Base-by-base conservation (phyloP, 2,113 vertebrate genomes). In the Bufo gargarizans region DNA sequence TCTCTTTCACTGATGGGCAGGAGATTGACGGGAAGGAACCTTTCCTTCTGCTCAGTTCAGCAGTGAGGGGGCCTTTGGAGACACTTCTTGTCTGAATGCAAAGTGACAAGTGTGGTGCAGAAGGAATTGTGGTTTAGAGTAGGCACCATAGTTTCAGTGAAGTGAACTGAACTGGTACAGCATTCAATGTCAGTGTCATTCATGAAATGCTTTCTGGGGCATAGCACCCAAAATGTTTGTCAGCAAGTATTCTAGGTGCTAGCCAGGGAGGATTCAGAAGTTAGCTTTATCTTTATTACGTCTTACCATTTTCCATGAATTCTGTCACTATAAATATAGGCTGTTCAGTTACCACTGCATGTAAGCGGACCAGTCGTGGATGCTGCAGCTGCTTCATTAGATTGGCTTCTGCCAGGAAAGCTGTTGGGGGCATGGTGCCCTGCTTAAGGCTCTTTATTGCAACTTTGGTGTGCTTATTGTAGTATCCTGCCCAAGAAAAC, bases 311-410 rank as follows among this genome's bases (percentile, higher is more conserved):
- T 92, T 97, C 97, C 98, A 99, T 99, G 93, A 95, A 99, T 91
- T 99, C 98, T 0, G 98, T 99, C 93, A 99, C 96, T 90, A 99
- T 99, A 90, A 94, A 98, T 91, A 99, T 99, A 72, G 98, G 98
- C 91, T 99, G 97, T 92, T 98, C 95, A 0, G 97, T 99, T 61
- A 99, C 98, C 90, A 99, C 98, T 0, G 98, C 98, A 0, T 99
- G 97, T 8, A 99, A 97, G 74, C 97, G 94, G 78, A 99, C 98
- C 45, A 99, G 95, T 77, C 95, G 92, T 0, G 91, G 82, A 91
- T 99, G 98, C 90, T 97, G 97, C 91, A 99, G 92, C 91, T 96
- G 95, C 94, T 99, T 99, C 98, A 99, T 99, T 90, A 99, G 96
- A 94, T 99, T 99, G 90, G 98, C 98, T 89, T 99, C 98, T 0